phyloP scores from a whole-genome alignment of 2,888 invertebrate genomes.

The Clanis bilineata region DNA sequence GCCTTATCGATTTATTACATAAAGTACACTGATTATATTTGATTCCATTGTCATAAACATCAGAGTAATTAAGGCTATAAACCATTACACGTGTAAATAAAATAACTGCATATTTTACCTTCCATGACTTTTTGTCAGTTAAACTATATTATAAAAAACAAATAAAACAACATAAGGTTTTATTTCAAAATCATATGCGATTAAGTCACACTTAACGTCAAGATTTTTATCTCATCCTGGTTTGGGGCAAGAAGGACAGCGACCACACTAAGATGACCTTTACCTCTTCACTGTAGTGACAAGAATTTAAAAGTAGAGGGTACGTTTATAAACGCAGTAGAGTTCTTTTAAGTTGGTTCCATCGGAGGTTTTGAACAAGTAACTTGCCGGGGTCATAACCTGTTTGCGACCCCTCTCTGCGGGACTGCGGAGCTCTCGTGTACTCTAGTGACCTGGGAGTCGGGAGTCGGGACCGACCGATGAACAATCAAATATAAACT shows the following conservation, averaged over 20 bases:
- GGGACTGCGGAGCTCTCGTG: constrained; percentile 64
- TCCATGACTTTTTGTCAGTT: neutral
- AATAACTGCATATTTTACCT: neutral
- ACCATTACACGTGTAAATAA: neutral
- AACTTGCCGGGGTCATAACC: constrained; percentile 82
- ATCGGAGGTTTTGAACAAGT: constrained; percentile 73
- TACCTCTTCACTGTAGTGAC: constrained; percentile 33
- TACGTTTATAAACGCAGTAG: constrained; percentile 41
- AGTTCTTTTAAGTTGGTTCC: constrained; percentile 60
- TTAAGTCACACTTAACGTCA: constrained; percentile 54
- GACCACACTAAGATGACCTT: constrained; percentile 49
- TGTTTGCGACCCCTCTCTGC: constrained; percentile 80
- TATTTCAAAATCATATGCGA: constrained; percentile 44
- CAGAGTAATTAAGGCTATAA: neutral
- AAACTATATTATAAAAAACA: neutral
- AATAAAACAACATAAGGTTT: constrained; percentile 13
- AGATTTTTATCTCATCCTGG: constrained; percentile 77
- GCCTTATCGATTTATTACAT: constrained; percentile 20
- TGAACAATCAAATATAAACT: constrained; percentile 51
- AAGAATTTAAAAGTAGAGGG: constrained; percentile 31
- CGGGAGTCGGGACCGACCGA: constrained; percentile 47
- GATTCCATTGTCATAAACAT: neutral
- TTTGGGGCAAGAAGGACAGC: constrained; percentile 67
- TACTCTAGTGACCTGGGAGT: constrained; percentile 75
- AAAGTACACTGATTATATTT: constrained; percentile 10